Base-by-base conservation (phyloP, 2,888 invertebrate species). In the Sarcophaga variegata region DNA sequence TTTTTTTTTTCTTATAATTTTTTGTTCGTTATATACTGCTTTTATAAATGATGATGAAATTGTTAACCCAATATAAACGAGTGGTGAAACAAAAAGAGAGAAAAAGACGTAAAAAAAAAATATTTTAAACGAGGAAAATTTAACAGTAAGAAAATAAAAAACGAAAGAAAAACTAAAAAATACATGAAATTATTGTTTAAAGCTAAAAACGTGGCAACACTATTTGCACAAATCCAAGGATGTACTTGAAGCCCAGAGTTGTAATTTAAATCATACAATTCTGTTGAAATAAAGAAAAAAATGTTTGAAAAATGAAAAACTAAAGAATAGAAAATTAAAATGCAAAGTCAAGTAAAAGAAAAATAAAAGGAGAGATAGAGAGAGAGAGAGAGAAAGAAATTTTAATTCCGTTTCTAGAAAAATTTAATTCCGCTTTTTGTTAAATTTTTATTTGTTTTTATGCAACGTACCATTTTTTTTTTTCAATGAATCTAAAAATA, bases 61-160 rank as follows among this genome's bases (percentile, higher is more conserved):
- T 84, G 84, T 84, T 84, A 85, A 85, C 84, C 84, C 84, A 85
- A 85, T 85, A 85, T 85, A 81, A 85, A 76, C 62, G 80, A 85
- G 84, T 81, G 80, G 84, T 72, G 45, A 76, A 83, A 72, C 20
- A 60, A 72, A 27, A 66, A 37, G 49, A 49, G 14, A 54, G 20
- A 81, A 69, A 75, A 63, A 72, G 54, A n/a, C n/a, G n/a, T n/a
- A 47, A 54, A 10, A 64, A 79, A 37, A 79, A 37, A 10, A 37
- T 2, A 10, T 37, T 2, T 37, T 37, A 10, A 79, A 79, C 69
- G 62, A 62, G 62, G 0, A 62, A 62, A 62, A 14, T 14, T 54
- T 17, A 54, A 20, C 62, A 22, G 20, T 1, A 62, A 20, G 4
- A 62, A 62, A 62, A 62, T 2, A 17, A 59, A 75, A 47, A 49